Evolutionary conservation across 2,888 invertebrate species (phyloP).

Genomic region (Chaetogeoica ovagalla): DNA sequence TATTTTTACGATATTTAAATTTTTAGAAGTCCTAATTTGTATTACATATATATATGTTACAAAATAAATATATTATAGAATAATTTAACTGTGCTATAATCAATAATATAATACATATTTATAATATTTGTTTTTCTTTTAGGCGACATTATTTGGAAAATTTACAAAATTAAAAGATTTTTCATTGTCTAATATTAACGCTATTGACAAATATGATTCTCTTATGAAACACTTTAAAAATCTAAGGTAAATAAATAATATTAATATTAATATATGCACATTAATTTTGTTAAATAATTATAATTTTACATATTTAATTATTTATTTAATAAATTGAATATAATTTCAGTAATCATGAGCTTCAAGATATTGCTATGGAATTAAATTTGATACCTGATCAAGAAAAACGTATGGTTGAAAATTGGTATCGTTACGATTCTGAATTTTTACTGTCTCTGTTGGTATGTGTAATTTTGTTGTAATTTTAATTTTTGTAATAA

Average conservation of each 20-base stretch:
- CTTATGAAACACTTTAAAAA: constrained; percentile 83
- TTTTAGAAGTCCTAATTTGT: no score
- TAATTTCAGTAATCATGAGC: constrained; percentile 69
- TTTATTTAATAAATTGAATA: constrained; percentile 45
- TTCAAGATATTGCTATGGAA: constrained; percentile 84
- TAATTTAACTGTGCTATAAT: not conserved
- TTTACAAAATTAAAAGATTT: constrained; percentile 85
- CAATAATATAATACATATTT: not conserved
- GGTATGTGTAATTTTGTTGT: constrained; percentile 62
- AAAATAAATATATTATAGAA: not conserved
- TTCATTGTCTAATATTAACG: constrained; percentile 89
- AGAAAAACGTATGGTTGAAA: constrained; percentile 69
- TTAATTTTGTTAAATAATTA: not conserved
- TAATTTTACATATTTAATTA: constrained; percentile 20
- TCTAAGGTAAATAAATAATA: constrained; percentile 63
- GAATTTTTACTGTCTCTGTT: constrained; percentile 83
- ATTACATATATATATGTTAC: not conserved
- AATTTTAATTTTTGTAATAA: not conserved
- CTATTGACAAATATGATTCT: constrained; percentile 86
- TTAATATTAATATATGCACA: not conserved
- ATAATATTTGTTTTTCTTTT: constrained; percentile 57
- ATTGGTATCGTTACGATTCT: constrained; percentile 79
- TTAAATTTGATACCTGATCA: constrained; percentile 81
- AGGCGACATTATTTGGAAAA: constrained; percentile 92
- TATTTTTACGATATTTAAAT: not conserved